Base-by-base conservation (phyloP, 2,888 invertebrate genomes). In the Hofmannophila pseudospretella region DNA sequence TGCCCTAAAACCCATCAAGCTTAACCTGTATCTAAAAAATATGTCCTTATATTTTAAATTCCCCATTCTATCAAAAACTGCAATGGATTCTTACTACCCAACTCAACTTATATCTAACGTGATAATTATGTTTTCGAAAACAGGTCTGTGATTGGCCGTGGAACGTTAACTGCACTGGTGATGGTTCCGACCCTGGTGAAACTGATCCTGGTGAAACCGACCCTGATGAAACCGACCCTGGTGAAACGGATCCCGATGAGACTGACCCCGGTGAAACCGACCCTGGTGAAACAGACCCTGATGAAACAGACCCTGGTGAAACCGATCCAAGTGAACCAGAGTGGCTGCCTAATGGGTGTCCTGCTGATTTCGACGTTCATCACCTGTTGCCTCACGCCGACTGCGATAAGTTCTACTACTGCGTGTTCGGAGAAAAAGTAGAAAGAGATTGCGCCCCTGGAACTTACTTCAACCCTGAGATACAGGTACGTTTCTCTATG, bases 391-490 rank as follows among this genome's bases (percentile, higher is more conserved):
- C 76, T 0, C 69, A 74, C 7, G 68, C 48, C 0, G 45, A 67
- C 2, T 78, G 77, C 41, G 33, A 42, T 4, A 58, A 50, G 26
- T 77, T 61, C 53, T 77, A 74, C 46, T 50, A 67, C 30, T 79
- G 79, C 34, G 51, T 56, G 0, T 40, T 46, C 7, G 78, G 76
- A 3, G 41, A 60, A 1, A 49, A 49, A 12, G 51, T 64, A 0
- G 57, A 56, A 26, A 48, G 47, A 4, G 22, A 38, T 0, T 78
- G 78, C 22, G 48, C 53, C 0, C 32, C 49, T 0, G 70, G 64
- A 0, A 47, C 55, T 0, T 54, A 66, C 32, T 77, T 78, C 55
- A 70, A 74, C 35, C 55, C 59, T 5, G 32, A 20, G 0, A 14
- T 59, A 1, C 70, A 72, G 67, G 77, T 77, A 38, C 3, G n/a